Base-by-base conservation (phyloP, 2,888 invertebrate species). In the Drosophila formosana region DNA sequence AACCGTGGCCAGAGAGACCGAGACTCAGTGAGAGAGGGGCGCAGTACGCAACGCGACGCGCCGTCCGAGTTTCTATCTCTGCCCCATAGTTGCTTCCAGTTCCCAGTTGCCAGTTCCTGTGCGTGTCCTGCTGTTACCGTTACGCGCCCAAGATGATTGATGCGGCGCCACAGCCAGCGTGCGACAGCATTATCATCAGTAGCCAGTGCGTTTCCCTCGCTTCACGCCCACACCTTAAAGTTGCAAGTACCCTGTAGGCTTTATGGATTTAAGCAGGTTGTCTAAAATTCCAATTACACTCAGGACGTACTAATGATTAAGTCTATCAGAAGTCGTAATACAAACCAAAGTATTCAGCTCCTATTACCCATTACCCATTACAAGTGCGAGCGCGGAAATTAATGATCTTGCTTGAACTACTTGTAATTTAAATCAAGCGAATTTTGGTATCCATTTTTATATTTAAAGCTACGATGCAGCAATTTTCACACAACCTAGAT, bases 81-180 rank as follows among this genome's bases (percentile, higher is more conserved):
- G 45, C 6, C 7, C 30, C 61, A 60, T 18, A 18, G 18, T 18
- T 18, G 67, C 68, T 45, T 67, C 32, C 53, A 57, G 26, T 58
- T 61, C 4, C 72, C 63, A 41, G 46, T 30, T 51, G 37, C 47
- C 18, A 18, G 55, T 73, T 68, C 32, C 62, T 53, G 75, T 75
- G 74, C 75, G 78, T 75, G 68, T 64, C 78, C 34, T 37, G 6
- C 51, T 41, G 71, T 66, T 67, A 58, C 68, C 73, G 63, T 73
- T 78, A 64, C 74, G 70, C 66, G 75, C 58, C 18, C 32, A 49
- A 64, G 49, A 77, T 77, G 79, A 77, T 77, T 77, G 71, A 77
- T 77, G 76, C 75, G 60, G 63, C 70, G 69, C 55, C 69, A 76
- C 46, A 34, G 75, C 50, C 72, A 74, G 53, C 71, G 39, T 55